Percentiles rank a stretch among this genome's conserved stretches.
These are phyloP conservation scores for Cacajao melanocephalus DNA, from an alignment of 2,797 vertebrate species.

Conservation along the genomic window DNA sequence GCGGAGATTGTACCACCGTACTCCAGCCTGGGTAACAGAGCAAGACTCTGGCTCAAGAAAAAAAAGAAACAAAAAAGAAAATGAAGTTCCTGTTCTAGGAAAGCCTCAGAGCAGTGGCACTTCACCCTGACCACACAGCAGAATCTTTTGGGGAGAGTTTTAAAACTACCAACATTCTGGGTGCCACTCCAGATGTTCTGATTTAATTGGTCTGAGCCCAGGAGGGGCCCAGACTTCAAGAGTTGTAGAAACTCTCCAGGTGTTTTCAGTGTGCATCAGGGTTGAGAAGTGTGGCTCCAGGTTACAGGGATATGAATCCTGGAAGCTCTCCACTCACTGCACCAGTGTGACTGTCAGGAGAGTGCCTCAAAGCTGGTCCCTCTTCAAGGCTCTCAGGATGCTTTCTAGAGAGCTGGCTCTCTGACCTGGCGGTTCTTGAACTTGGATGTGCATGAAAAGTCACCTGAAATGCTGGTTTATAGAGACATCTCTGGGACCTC, in stretches of 20 bases:
- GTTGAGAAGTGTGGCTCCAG: neutral
- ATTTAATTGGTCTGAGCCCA: neutral
- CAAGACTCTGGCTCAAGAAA: neutral
- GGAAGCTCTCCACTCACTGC: neutral
- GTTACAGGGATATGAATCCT: neutral
- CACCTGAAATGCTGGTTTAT: neutral
- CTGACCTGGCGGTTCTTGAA: neutral
- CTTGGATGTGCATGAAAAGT: neutral
- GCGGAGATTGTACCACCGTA: neutral
- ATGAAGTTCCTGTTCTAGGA: neutral
- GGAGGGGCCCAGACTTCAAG: neutral
- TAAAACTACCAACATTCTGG: neutral
- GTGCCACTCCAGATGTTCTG: neutral
- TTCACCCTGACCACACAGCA: neutral
- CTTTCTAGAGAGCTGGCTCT: neutral
- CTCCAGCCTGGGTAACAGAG: neutral
- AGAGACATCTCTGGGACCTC: neutral
- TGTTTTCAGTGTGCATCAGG: neutral
- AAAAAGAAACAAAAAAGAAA: neutral
- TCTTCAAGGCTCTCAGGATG: neutral
- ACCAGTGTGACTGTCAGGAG: accelerated
- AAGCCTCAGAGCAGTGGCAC: neutral
- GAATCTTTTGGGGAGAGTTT: neutral
- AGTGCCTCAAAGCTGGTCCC: neutral
- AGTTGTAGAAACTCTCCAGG: neutral